Evolutionary conservation across 2,113 vertebrate genomes (phyloP), one percentile per base, ranked within the genome.

Genomic region (Scatophagus argus): DNA sequence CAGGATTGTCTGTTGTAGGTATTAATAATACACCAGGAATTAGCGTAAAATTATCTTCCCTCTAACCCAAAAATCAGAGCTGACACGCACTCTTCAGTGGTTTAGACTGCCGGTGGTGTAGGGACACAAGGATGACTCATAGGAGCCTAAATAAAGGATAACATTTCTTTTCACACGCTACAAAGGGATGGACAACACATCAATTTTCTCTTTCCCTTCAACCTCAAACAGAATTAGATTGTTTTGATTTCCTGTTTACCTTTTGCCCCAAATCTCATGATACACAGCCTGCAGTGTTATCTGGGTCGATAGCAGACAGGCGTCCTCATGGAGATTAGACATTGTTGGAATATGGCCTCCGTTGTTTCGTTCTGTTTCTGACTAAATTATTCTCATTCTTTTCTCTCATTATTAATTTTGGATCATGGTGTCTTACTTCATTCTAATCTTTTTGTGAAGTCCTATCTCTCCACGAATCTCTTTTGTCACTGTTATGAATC

Each of bases 231-330:
- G 88, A 93, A 89, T 92, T 71, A 84, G 75, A 79, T 85, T 82
- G 80, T 89, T 92, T 92, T 92, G 84, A 91, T 92, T 90, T 92
- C 56, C 81, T 86, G 73, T 88, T 91, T 92, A 89, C 86, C 84
- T 87, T 91, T 85, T 74, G 67, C 54, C 87, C 73, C 31, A 77
- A 89, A 79, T 86, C 82, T 88, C 85, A 65, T 65, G 84, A 81
- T 62, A 72, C 81, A 67, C 61, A 72, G 32, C 25, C 81, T 72
- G 82, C 56, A 56, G 80, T 82, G 67, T 85, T 86, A 86, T 87
- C 78, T 83, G 79, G 58, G 77, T 87, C 74, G 43, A 88, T 89
- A 78, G 73, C 55, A 85, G 89, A 84, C 79, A 63, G 76, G 60
- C 47, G 21, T 72, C 71, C 77, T 77, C 61, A 63, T 67, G 74